Percentiles rank a stretch among this genome's conserved stretches.
Conservation (phyloP, 2,113 vertebrate genomes). For the Phainopepla nitens region DNA sequence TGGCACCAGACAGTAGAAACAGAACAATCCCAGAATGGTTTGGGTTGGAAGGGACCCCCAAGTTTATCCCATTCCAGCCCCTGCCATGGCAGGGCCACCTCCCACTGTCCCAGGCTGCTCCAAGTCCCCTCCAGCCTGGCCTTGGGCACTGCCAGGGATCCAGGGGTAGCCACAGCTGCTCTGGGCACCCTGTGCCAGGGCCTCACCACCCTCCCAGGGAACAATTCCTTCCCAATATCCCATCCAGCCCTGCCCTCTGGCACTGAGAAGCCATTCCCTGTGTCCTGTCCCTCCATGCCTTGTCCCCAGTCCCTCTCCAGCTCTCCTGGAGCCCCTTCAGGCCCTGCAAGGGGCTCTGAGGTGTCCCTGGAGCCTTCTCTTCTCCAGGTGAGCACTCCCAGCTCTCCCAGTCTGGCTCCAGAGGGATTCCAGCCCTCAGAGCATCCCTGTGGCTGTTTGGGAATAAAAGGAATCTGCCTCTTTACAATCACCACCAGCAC, state of each 20-base stretch:
- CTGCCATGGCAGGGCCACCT: not conserved
- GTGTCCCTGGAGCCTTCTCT: not conserved
- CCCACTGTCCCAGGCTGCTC: fast-evolving
- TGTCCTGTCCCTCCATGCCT: not conserved
- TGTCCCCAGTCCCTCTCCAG: not conserved
- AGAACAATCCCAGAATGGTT: not conserved
- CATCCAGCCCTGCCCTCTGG: not conserved
- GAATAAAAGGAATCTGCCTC: not conserved
- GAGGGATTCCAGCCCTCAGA: not conserved
- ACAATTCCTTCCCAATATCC: not conserved
- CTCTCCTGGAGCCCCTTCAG: not conserved
- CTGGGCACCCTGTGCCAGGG: not conserved
- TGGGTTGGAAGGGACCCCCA: not conserved
- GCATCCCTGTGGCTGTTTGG: not conserved
- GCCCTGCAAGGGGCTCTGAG: not conserved
- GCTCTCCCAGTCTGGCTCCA: not conserved
- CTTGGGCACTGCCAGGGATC: not conserved
- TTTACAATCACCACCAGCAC: not conserved
- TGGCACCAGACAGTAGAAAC: not conserved
- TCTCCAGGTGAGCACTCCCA: not conserved
- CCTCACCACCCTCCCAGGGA: not conserved
- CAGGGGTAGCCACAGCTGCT: not conserved
- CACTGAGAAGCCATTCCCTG: not conserved
- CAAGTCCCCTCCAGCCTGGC: fast-evolving
- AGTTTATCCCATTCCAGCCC: fast-evolving